Evolutionary conservation across 2,113 vertebrate species (phyloP).

Genomic region (Empidonax alnorum): DNA sequence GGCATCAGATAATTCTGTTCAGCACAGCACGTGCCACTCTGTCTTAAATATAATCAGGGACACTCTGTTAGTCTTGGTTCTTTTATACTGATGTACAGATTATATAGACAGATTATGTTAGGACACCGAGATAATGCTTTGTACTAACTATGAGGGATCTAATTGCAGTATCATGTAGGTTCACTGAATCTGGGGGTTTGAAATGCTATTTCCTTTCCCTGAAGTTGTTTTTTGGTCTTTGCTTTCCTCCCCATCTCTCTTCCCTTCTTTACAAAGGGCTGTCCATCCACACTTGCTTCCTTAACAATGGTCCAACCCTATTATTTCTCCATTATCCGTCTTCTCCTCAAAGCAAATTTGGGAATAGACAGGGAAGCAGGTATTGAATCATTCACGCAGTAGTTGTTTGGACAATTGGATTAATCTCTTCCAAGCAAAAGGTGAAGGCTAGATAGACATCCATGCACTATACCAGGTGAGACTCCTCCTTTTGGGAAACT

Average conservation of each 20-base stretch:
- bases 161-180: not conserved
- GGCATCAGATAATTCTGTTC: not conserved
- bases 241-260: not conserved
- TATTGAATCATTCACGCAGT: not conserved
- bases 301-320: not conserved
- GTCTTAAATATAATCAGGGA: not conserved
- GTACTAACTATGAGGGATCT: not conserved
- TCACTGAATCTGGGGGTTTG: not conserved
- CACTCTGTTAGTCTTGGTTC: not conserved
- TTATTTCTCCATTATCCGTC: not conserved
- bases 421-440: not conserved
- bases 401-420: not conserved
- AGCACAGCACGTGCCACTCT: not conserved
- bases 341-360: not conserved
- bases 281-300: not conserved
- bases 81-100: not conserved
- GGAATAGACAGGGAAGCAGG: not conserved
- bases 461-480: accelerated
- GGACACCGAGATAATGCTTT: not conserved
- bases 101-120: not conserved
- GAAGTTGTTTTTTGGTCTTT: not conserved
- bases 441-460: not conserved
- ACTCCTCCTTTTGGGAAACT: not conserved
- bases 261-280: not conserved
- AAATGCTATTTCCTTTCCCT: not conserved